Base-by-base conservation (phyloP, 30 jellyfish, hydroid and myxozoan genomes). In the Aurelia sp. region DNA sequence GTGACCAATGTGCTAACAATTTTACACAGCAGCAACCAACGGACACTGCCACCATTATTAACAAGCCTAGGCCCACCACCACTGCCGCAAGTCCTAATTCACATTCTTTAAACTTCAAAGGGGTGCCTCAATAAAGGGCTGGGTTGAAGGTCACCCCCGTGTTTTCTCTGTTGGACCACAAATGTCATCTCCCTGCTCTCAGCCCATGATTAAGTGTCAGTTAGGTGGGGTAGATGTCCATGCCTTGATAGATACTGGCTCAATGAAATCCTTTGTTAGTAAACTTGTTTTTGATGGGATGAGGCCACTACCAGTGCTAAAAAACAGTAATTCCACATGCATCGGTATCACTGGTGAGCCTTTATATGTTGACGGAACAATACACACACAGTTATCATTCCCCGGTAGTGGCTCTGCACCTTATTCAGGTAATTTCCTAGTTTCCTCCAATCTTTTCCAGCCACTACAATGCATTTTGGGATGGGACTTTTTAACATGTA, bases 91-190 rank as follows among this genome's bases (percentile, higher is more conserved):
- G 74, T 27, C 10, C 72, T 74, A 48, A 13, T 53, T 12, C 74
- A 20, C 52, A 75, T 51, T 53, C 86, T 78, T 78, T 78, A 78
- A 78, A 60, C 89, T 60, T 78, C 89, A 78, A 60, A 61, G 88
- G 88, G 78, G 78, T 78, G 88, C 88, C 78, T 64, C 78, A 78
- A 55, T 50, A 41, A 64, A 24, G 90, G 82, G 82, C 90, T 40
- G 90, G 90, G 74, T 80, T 80, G 81, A 66, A 66, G 74, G 82
- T 44, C 90, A 65, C 81, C 74, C 90, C 90, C 82, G 17, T 63
- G 40, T 65, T n/a, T 80, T 64, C 63, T 63, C 82, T 24, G 74
- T 80, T 65, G 90, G 74, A 11, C 74, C 47, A 13, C 61, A 21
- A 19, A 1, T 81, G 69, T 60, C 87, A 12, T 78, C 18, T 5